Percentiles rank a stretch among this genome's conserved stretches.
These are phyloP conservation scores for Drosophila chauvacae DNA, from an alignment of 1,140 invertebrate species.

Conservation along the genomic window DNA sequence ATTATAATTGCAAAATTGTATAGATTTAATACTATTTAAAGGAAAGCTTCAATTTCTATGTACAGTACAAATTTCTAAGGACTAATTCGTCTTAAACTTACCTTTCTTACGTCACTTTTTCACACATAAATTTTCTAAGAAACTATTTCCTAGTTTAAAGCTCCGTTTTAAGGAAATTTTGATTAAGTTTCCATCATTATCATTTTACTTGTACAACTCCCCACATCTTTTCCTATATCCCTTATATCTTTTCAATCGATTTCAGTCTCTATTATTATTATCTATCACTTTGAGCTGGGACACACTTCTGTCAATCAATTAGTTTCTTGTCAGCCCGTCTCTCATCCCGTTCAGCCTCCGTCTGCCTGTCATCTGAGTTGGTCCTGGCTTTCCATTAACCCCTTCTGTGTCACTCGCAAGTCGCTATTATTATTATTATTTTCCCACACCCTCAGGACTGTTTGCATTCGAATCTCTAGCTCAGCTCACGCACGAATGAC, in stretches of 20 bases:
- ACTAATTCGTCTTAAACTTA: too few species aligned
- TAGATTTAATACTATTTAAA: neutral
- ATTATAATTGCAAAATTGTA: neutral
- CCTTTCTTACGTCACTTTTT: too few species aligned
- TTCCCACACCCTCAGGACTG: slow-evolving; percentile 31
- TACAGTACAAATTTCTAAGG: neutral
- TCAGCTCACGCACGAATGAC: slow-evolving; percentile 44
- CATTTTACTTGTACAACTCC: neutral
- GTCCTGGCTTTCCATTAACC: slow-evolving; percentile 23
- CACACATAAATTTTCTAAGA: neutral
- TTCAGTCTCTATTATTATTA: neutral
- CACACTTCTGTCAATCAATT: slow-evolving; percentile 40
- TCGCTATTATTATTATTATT: slow-evolving; percentile 1
- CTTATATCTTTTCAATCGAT: slow-evolving; percentile 3
- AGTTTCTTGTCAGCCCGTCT: slow-evolving; percentile 8
- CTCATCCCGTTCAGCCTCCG: neutral
- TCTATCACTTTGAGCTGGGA: slow-evolving; percentile 9
- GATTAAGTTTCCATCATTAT: neutral
- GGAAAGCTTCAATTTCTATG: neutral
- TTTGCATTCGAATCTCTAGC: slow-evolving; percentile 34
- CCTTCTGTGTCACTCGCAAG: slow-evolving; percentile 7
- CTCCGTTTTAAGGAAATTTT: too few species aligned
- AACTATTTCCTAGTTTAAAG: too few species aligned
- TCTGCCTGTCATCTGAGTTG: slow-evolving; percentile 19
- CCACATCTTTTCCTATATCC: neutral